phyloP scores from a whole-genome alignment of 2,888 invertebrate genomes.

The Ceraclea dissimilis region DNA sequence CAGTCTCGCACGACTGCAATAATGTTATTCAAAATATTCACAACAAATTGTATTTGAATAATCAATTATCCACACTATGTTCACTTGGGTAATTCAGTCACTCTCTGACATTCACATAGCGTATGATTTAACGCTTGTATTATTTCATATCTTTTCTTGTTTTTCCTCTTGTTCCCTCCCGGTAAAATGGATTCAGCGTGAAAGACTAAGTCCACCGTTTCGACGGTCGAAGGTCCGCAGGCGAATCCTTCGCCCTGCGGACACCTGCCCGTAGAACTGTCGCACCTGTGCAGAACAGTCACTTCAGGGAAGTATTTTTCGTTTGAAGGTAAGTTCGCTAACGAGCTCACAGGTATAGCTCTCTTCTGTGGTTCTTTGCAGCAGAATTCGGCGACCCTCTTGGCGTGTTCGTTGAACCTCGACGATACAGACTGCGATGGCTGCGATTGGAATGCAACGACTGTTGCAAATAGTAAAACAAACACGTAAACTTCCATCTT shows the following conservation, averaged over 20 bases:
- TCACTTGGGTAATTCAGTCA: constrained; percentile 9
- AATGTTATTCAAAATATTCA: too few relatives aligned
- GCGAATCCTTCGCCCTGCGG: not conserved
- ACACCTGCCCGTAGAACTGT: constrained; percentile 5
- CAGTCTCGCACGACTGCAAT: too few relatives aligned
- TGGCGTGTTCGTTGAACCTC: not conserved
- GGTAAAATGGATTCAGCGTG: not conserved
- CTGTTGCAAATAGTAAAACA: not conserved
- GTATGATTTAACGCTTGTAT: constrained; percentile 7
- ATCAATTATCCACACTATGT: too few relatives aligned
- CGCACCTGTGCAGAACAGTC: constrained; percentile 13
- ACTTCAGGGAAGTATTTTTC: constrained; percentile 11
- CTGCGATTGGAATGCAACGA: not conserved
- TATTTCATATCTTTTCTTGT: constrained; percentile 1
- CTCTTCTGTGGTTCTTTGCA: constrained; percentile 10
- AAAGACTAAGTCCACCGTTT: constrained; percentile 5
- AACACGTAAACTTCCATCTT: not conserved
- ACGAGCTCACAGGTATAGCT: constrained; percentile 5
- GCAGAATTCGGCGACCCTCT: not conserved
- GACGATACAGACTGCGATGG: not conserved
- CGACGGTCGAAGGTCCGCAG: constrained; percentile 5
- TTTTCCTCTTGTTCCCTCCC: not conserved
- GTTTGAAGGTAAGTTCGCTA: constrained; percentile 2
- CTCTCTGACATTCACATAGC: constrained; percentile 5
- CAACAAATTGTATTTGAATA: too few relatives aligned